Conservation (phyloP, 2,888 invertebrate genomes). For the Eurytoma californica region DNA sequence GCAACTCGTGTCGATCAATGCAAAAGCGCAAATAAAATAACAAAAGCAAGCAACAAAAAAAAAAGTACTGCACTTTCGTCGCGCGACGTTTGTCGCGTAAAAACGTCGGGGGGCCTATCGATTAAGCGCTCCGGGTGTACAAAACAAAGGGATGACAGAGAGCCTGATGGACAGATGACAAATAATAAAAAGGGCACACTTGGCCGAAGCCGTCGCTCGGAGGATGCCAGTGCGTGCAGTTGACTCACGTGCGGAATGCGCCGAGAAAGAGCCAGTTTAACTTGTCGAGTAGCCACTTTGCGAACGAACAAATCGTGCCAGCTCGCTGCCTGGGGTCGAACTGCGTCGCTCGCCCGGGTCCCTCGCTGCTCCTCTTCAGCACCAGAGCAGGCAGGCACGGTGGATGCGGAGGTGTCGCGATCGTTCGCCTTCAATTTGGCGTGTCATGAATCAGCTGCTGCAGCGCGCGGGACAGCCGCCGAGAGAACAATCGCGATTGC, state of each 20-base stretch:
- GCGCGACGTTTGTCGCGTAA: no score
- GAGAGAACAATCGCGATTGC: conserved; percentile 1
- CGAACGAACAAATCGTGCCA: conserved; percentile 63
- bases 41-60: conserved; percentile 2
- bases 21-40: neutral
- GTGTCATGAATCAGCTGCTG: conserved; percentile 47
- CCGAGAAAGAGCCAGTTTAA: conserved; percentile 64
- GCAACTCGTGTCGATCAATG: neutral
- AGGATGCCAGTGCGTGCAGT: neutral
- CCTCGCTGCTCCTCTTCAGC: neutral
- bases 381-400: neutral
- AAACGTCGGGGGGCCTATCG: no score
- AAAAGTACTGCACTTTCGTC: neutral
- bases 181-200: no score
- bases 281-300: conserved; percentile 66
- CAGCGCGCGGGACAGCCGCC: conserved; percentile 9
- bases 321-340: neutral
- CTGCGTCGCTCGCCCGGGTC: conserved; percentile 1
- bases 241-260: conserved; percentile 49
- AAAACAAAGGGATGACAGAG: no score
- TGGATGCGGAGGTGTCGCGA: neutral
- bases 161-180: no score
- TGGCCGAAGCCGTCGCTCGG: no score
- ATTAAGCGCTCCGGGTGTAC: no score
- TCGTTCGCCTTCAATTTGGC: conserved; percentile 20